phyloP scores from a whole-genome alignment of 2,113 vertebrate species.

The Arothron firmamentum region DNA sequence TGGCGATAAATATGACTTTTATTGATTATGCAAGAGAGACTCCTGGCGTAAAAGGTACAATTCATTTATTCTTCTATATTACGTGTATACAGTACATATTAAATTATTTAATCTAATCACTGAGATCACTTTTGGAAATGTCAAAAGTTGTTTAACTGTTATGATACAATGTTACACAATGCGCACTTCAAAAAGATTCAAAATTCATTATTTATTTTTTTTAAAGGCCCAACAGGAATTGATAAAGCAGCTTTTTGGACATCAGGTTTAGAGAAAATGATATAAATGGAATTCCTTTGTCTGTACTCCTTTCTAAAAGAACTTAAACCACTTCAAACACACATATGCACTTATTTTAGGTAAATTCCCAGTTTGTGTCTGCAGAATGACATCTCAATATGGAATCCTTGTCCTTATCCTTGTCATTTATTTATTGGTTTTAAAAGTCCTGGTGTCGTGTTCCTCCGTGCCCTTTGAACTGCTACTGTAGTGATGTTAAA shows the following conservation, averaged over 20 bases:
- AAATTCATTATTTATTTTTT: too few species aligned
- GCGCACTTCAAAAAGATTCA: not conserved
- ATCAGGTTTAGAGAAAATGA: too few species aligned
- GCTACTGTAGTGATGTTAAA: slow-evolving; percentile 62
- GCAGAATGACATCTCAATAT: slow-evolving; percentile 42
- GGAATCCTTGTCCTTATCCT: slow-evolving; percentile 51
- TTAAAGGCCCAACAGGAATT: too few species aligned
- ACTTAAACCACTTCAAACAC: slow-evolving; percentile 2
- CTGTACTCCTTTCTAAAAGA: not conserved
- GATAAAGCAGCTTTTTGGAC: too few species aligned
- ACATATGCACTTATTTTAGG: slow-evolving; percentile 13
- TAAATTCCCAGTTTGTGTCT: slow-evolving; percentile 37
- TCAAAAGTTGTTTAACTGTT: too few species aligned
- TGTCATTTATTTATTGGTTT: too few species aligned
- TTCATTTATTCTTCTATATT: not conserved
- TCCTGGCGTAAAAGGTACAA: slow-evolving; percentile 80
- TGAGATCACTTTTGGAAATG: too few species aligned
- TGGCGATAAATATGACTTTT: slow-evolving; percentile 76
- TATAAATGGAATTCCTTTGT: not conserved
- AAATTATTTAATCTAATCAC: too few species aligned
- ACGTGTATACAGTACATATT: not conserved
- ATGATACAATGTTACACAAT: too few species aligned
- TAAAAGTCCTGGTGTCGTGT: slow-evolving; percentile 22
- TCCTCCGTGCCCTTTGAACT: slow-evolving; percentile 65
- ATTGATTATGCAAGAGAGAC: slow-evolving; percentile 69